Base-by-base conservation (phyloP, 2,888 invertebrate genomes). In the Nudaria mundana region DNA sequence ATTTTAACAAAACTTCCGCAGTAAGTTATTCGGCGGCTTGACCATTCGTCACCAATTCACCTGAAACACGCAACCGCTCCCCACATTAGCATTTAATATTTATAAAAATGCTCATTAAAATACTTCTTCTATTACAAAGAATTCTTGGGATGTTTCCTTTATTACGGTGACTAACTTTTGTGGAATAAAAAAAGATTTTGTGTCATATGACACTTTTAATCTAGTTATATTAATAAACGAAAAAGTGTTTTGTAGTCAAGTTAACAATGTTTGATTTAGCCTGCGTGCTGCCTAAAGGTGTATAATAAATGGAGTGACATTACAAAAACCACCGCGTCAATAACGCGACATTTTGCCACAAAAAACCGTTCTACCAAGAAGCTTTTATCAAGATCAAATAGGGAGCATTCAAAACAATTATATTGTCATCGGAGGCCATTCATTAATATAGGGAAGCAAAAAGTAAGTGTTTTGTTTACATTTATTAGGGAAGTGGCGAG, bases 381-480 rank as follows among this genome's bases (percentile, higher is more conserved):
- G 51, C 67, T 72, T 60, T 70, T 61, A 64, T 67, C 51, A 58
- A 66, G 72, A 79, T 81, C 76, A 66, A 63, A 63, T 60, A 63
- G 49, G 57, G 66, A 67, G 67, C 69, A 76, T 75, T 66, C 59
- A 63, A 72, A 77, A 79, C 80, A 87, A 84, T 86, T 84, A 81
- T 76, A 76, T 75, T 78, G 81, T 83, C 80, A 76, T 63, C 73
- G 55, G 50, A 52, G 53, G 52, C 56, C 60, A 69, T 76, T 81
- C 80, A 81, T 86, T 83, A 80, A 79, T 84, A 80, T 80, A 63
- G 57, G 65, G 62, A 45, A 50, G 62, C 64, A 76, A 77, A 80
- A 84, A 84, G 76, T 66, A 62, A 70, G 68, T 76, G 76, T 78
- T 84, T 85, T 87, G 87, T 87, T 87, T 86, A 87, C 84, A 78